phyloP scores from a whole-genome alignment of 2,797 vertebrate species.

The Anguilla pacifica region DNA sequence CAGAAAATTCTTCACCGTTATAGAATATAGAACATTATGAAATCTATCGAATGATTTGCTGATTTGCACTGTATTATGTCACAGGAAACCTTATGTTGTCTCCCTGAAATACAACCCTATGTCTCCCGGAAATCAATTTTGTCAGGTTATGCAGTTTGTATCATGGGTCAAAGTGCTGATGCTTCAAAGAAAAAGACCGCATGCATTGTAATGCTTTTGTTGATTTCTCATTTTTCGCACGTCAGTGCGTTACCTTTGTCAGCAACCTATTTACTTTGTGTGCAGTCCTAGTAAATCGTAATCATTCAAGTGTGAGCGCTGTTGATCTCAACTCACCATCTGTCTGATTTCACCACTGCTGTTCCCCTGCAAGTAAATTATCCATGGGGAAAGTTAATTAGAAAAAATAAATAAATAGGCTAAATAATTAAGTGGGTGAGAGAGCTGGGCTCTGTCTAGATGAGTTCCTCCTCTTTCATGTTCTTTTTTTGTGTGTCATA shows the following conservation, averaged over 20 bases:
- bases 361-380: not conserved
- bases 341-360: not conserved
- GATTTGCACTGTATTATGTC: too few relatives aligned
- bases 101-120: not conserved
- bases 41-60: too few relatives aligned
- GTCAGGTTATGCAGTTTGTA: not conserved
- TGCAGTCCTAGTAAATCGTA: not conserved
- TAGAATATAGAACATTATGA: too few relatives aligned
- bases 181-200: not conserved
- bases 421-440: not conserved
- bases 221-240: not conserved
- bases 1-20: too few relatives aligned
- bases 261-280: not conserved
- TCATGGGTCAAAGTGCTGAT: not conserved
- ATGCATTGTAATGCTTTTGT: not conserved
- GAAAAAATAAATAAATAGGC: not conserved
- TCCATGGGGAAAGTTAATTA: slow-evolving; percentile 6
- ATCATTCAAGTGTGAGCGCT: not conserved
- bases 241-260: not conserved
- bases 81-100: not conserved
- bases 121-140: not conserved
- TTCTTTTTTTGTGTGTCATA: not conserved
- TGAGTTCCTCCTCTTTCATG: not conserved
- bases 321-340: not conserved
- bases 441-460: not conserved